Evolutionary conservation across 2,113 vertebrate genomes (phyloP).

Genomic region (Pachyramphus minor): DNA sequence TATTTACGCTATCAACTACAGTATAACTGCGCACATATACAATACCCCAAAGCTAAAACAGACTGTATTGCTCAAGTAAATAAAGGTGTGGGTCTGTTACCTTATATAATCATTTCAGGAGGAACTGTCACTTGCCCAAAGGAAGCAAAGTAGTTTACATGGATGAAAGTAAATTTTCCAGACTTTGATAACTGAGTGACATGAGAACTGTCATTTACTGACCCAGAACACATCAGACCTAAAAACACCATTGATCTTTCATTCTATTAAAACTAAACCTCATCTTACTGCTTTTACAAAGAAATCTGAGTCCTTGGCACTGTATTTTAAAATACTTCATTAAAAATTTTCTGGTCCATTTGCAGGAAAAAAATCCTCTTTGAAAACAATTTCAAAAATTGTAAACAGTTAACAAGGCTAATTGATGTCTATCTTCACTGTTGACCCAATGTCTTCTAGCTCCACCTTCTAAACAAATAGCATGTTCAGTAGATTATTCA

Average conservation of each 20-base stretch:
- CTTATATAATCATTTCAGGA: not conserved
- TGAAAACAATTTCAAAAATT: not conserved
- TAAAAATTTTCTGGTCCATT: not conserved
- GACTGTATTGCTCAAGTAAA: not conserved
- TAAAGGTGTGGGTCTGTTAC: not conserved
- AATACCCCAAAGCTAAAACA: not conserved
- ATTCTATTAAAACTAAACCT: not conserved
- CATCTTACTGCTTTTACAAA: not conserved
- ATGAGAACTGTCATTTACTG: not conserved
- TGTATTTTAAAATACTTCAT: not conserved
- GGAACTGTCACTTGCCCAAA: not conserved
- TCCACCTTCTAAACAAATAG: conserved; percentile 32
- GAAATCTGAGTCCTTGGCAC: not conserved
- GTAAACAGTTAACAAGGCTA: not conserved
- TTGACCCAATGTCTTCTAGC: not conserved
- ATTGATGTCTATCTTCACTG: not conserved
- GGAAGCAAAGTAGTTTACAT: not conserved
- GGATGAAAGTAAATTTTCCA: not conserved
- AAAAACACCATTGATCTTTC: not conserved
- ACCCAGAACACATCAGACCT: not conserved
- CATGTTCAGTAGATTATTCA: not conserved
- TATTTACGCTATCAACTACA: not conserved
- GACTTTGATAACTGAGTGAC: not conserved
- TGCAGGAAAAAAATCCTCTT: not conserved
- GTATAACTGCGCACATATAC: not conserved